Percentiles rank a stretch among this genome's conserved stretches.
phyloP scores from a whole-genome alignment of 2,888 invertebrate species.

The Pycnomerus fuliginosus region DNA sequence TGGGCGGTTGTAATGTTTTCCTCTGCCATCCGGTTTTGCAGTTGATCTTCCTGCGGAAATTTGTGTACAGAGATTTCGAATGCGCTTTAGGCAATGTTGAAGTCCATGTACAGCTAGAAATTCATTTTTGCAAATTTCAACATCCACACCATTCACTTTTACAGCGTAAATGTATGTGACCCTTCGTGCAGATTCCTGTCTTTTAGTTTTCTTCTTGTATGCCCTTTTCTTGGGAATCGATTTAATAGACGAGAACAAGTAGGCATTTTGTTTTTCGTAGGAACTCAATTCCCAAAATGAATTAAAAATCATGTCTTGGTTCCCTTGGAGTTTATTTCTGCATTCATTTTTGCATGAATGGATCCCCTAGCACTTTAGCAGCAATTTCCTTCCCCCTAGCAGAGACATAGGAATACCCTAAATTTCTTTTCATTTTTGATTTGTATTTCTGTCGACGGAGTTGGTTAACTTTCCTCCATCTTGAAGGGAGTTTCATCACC shows the following conservation, averaged over 20 bases:
- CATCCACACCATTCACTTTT: constrained; percentile 17
- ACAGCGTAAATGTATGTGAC: constrained; percentile 17
- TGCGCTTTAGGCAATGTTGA: background rate
- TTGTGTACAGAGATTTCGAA: background rate
- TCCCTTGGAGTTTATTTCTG: constrained; percentile 14
- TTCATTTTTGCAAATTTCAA: constrained; percentile 8
- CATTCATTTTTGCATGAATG: constrained; percentile 14
- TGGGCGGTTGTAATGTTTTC: background rate
- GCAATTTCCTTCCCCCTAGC: background rate
- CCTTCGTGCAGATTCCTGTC: constrained; percentile 13
- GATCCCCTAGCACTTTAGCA: constrained; percentile 1
- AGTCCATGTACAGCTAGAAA: background rate
- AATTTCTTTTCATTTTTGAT: background rate
- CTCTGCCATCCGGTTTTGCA: background rate
- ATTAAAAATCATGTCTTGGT: constrained; percentile 12
- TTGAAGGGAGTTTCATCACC: no score
- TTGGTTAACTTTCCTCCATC: background rate
- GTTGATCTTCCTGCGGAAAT: background rate
- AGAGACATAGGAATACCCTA: background rate
- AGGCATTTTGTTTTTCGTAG: constrained; percentile 23
- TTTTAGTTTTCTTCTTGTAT: constrained; percentile 24
- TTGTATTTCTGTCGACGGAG: background rate
- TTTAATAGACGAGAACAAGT: constrained; percentile 20
- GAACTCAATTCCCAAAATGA: constrained; percentile 17
- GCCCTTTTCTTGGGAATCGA: constrained; percentile 10